A percentile compares a stretch with the other conserved stretches of the same genome.
phyloP scores from a whole-genome alignment of 2,113 vertebrate species.

The Zosterops pallidus region DNA sequence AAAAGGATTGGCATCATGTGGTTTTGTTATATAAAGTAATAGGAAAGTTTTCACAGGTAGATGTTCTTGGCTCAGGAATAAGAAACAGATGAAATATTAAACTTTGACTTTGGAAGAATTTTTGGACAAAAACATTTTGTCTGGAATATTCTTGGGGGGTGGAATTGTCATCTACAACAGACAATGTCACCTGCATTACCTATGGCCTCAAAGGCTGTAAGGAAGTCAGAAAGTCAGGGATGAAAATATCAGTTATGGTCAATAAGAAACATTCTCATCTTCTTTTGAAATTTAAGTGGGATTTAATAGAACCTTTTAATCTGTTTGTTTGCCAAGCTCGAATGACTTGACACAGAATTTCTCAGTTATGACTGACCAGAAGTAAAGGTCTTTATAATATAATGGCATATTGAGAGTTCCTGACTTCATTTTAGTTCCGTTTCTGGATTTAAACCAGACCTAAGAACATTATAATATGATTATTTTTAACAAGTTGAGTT shows the following conservation, averaged over 20 bases:
- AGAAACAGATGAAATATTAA: not conserved
- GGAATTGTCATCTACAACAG: not conserved
- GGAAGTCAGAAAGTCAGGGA: not conserved
- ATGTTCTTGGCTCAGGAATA: not conserved
- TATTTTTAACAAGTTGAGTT: not conserved
- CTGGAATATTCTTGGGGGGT: not conserved
- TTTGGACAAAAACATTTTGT: not conserved
- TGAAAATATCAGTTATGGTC: not conserved
- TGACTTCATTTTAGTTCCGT: not conserved
- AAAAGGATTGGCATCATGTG: not conserved
- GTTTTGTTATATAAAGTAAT: not conserved
- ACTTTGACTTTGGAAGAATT: not conserved
- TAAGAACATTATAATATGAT: not conserved
- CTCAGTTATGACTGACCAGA: not conserved
- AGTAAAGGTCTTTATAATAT: not conserved
- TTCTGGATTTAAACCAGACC: not conserved
- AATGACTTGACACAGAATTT: not conserved
- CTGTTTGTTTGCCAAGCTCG: not conserved
- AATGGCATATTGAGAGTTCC: not conserved
- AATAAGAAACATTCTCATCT: not conserved
- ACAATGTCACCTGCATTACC: fast-evolving
- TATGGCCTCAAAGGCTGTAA: not conserved
- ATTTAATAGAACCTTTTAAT: not conserved
- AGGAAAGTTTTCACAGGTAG: not conserved
- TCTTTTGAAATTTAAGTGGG: not conserved